A percentile compares a stretch with the other conserved stretches of the same genome.
Evolutionary conservation across 2,888 invertebrate genomes (phyloP).

Genomic region (Napeogenes inachia): DNA sequence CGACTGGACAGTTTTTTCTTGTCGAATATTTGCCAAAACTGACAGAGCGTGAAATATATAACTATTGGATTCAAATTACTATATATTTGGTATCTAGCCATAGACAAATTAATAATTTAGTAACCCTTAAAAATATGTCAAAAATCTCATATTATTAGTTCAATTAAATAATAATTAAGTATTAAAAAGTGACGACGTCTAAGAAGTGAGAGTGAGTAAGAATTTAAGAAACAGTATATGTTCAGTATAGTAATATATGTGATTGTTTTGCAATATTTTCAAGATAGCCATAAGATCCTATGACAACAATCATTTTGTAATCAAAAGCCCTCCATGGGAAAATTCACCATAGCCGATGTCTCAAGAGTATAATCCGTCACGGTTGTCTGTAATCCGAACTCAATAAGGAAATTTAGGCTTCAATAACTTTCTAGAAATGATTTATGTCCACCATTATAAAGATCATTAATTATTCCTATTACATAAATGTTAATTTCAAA

Average conservation of each 20-base stretch:
- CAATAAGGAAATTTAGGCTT: conserved; percentile 13
- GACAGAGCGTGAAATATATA: conserved; percentile 27
- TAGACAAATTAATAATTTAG: conserved; percentile 13
- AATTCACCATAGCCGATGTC: conserved; percentile 25
- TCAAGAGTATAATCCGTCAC: conserved; percentile 19
- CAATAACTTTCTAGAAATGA: conserved; percentile 10
- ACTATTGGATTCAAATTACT: background rate
- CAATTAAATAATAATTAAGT: too few relatives aligned
- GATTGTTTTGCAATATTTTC: background rate
- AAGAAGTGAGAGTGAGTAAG: too few relatives aligned
- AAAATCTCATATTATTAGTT: too few relatives aligned
- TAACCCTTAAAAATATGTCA: too few relatives aligned
- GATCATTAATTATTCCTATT: background rate
- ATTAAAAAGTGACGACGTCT: background rate
- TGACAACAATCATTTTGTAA: conserved; percentile 6
- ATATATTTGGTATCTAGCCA: conserved; percentile 6
- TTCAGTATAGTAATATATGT: too few relatives aligned
- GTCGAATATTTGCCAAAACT: conserved; percentile 23
- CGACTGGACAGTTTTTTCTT: conserved; percentile 28
- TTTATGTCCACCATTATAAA: background rate
- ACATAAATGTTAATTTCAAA: background rate
- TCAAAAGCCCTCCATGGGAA: conserved; percentile 22
- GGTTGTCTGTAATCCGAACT: conserved; percentile 10
- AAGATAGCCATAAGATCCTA: background rate
- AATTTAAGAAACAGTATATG: too few relatives aligned